A percentile compares a stretch with the other conserved stretches of the same genome.
These are phyloP conservation scores for Gandaritis pyraliata DNA, from an alignment of 2,888 invertebrate species.

Conservation along the genomic window DNA sequence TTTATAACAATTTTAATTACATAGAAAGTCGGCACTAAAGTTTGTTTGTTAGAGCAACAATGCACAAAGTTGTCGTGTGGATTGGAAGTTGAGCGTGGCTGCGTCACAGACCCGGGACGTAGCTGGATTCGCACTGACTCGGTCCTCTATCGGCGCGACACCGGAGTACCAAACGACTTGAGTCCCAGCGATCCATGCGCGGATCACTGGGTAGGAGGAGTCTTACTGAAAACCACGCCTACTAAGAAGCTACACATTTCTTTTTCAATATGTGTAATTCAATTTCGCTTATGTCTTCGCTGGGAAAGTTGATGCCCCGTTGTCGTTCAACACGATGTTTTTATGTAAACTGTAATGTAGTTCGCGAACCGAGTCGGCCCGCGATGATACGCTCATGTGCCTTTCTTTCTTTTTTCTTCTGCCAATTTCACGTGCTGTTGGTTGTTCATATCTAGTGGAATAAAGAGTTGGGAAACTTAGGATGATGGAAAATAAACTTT, in stretches of 20 bases:
- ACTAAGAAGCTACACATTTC: constrained; percentile 84
- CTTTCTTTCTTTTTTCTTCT: constrained; percentile 73
- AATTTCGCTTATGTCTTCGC: constrained; percentile 85
- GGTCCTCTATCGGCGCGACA: constrained; percentile 47
- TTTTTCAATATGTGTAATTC: constrained; percentile 85
- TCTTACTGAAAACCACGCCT: constrained; percentile 79
- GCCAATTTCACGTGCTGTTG: constrained; percentile 79
- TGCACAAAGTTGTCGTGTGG: constrained; percentile 46
- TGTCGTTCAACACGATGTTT: constrained; percentile 84
- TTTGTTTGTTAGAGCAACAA: constrained; percentile 49
- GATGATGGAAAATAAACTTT: constrained; percentile 41
- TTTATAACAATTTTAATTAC: constrained; percentile 46
- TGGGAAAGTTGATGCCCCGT: constrained; percentile 84
- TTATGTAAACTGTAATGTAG: constrained; percentile 85
- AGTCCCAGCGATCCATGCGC: constrained; percentile 78
- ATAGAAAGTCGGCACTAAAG: constrained; percentile 61
- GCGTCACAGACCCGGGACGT: constrained; percentile 63
- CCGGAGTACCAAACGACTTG: constrained; percentile 54
- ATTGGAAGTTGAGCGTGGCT: constrained; percentile 60
- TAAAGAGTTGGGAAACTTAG: constrained; percentile 52
- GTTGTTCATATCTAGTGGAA: constrained; percentile 66
- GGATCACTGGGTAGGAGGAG: constrained; percentile 77
- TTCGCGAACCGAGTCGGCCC: constrained; percentile 79
- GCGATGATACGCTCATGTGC: constrained; percentile 71
- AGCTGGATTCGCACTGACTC: constrained; percentile 64